phyloP scores from a whole-genome alignment of 2,888 invertebrate genomes.

The Epistrophe eligans region DNA sequence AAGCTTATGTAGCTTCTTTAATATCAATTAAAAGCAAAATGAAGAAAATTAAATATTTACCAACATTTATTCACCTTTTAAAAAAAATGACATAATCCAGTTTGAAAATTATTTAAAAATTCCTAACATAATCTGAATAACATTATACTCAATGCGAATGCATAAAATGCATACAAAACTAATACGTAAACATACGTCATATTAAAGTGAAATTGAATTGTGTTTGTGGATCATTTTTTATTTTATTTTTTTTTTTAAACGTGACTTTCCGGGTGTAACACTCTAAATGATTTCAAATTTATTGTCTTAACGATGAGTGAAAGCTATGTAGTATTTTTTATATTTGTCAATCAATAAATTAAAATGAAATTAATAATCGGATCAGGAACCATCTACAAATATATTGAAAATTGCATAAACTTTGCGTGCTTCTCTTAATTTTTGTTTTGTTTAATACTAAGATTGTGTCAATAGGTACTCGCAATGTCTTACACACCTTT shows the following conservation, averaged over 20 bases:
- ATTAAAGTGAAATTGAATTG: not conserved
- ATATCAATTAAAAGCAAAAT: not conserved
- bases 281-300: not conserved
- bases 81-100: constrained; percentile 27
- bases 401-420: not conserved
- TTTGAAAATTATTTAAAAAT: not conserved
- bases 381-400: not conserved
- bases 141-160: not conserved
- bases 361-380: constrained; percentile 6
- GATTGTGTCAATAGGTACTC: not conserved
- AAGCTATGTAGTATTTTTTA: constrained; percentile 4
- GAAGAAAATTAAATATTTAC: not conserved
- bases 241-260: not conserved
- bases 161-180: not conserved
- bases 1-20: not conserved
- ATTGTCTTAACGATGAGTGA: constrained; percentile 29
- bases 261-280: not conserved
- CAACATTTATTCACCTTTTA: not conserved
- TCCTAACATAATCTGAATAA: not conserved
- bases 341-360: constrained; percentile 10
- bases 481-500: not conserved
- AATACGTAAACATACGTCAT: not conserved
- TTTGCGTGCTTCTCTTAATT: not conserved
- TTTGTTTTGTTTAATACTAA: not conserved
- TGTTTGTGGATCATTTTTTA: not conserved